Conservation (phyloP, 2,113 vertebrate species). For the Oncorhynchus clarkii region DNA sequence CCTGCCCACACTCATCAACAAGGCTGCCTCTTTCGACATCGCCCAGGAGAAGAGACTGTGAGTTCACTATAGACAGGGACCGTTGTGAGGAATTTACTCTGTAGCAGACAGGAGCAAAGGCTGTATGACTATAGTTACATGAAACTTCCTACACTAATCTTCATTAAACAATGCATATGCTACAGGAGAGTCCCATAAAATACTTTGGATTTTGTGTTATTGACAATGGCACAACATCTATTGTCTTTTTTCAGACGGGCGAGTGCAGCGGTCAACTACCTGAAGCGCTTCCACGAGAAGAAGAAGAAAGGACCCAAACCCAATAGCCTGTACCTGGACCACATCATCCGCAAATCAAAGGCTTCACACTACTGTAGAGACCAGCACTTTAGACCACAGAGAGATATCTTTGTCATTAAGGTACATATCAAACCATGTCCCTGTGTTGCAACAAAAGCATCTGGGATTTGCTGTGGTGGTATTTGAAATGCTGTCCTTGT, state of each 20-base stretch:
- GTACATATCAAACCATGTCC: conserved; percentile 58
- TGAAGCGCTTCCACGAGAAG: conserved; percentile 87
- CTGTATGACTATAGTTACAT: neutral
- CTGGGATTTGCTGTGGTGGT: neutral
- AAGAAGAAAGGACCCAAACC: conserved; percentile 84
- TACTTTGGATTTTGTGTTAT: no score
- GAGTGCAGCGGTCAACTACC: conserved; percentile 82
- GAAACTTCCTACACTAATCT: neutral
- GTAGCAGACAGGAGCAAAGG: neutral
- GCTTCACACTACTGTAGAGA: conserved; percentile 77
- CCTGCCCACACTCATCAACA: conserved; percentile 96
- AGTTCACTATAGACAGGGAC: conserved; percentile 50
- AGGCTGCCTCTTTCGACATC: conserved; percentile 98
- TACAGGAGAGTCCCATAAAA: no score
- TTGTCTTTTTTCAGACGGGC: conserved; percentile 70
- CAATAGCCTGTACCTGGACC: conserved; percentile 85
- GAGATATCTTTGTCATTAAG: conserved; percentile 85
- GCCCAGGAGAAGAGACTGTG: conserved; percentile 92
- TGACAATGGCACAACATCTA: neutral
- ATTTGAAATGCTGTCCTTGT: neutral
- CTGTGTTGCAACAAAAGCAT: no score
- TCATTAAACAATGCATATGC: neutral
- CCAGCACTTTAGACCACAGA: conserved; percentile 78
- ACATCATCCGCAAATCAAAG: conserved; percentile 81
- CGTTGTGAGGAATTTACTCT: neutral